Base-by-base conservation (phyloP, 2,888 invertebrate species). In the Stratiomys singularior region DNA sequence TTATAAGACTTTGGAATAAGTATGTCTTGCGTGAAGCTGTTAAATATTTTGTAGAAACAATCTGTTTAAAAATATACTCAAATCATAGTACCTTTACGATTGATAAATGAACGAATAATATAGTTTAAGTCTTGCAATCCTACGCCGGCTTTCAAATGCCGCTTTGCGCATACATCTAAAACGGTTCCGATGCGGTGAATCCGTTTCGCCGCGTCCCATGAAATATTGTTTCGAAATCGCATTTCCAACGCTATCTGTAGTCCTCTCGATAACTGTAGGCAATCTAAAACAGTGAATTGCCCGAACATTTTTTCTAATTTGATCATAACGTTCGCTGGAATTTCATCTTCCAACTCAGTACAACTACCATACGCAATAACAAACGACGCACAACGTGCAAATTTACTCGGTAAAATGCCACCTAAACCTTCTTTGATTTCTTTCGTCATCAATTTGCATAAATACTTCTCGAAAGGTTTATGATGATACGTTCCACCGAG, bases 401-500 rank as follows among this genome's bases (percentile, higher is more conserved):
- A 86, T 79, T 85, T 87, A 0, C 83, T 81, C 0, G 89, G 88
- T 76, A 87, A 83, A 23, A 87, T 80, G 0, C 85, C 84, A 0
- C 85, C 81, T 21, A 86, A 81, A 23, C 86, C 86, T 18, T 82
- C 80, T 28, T 85, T 83, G 0, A 88, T 83, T 77, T 85, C 85
- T 4, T 83, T 79, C 81, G 88, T 83, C 78, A 89, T 84, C 80
- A 87, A 81, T 37, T 85, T 82, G 23, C 86, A 83, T n/a, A 89
- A 80, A 52, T 82, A 81, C 15, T 85, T 86, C 81, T 90, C 90
- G 78, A 90, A 85, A 7, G 83, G 82, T n/a, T 82, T 81, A 81
- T 89, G 87, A 0, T 90, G 85, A 82, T 89, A 90, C 9, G 88
- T 88, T 11, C 88, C 88, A 4, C 88, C 88, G 1, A 90, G 82